These are phyloP conservation scores for Himalopsyche japonica DNA, from an alignment of 2,888 invertebrate species.

Conservation along the genomic window DNA sequence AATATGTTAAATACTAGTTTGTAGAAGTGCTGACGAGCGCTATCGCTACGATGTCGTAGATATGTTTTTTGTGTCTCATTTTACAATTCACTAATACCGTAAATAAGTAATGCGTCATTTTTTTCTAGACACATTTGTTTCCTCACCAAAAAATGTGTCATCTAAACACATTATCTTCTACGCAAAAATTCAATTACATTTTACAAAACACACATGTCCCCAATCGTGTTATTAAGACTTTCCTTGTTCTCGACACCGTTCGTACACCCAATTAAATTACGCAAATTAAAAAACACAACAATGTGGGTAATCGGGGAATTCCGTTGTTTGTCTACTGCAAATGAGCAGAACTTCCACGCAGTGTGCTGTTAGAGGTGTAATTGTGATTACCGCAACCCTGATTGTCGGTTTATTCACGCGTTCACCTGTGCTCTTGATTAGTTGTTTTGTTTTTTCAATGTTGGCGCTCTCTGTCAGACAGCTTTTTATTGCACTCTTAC, in stretches of 20 bases:
- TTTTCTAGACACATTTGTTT: neutral
- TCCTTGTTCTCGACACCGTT: neutral
- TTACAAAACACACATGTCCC: neutral
- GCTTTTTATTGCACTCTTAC: neutral
- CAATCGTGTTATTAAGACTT: neutral
- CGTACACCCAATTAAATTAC: neutral
- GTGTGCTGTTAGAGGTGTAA: neutral
- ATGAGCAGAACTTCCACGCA: neutral
- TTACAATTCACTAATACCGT: too few relatives aligned
- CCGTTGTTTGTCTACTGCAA: neutral
- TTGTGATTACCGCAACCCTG: neutral
- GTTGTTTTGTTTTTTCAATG: neutral
- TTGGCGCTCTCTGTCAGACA: neutral
- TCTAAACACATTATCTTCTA: neutral
- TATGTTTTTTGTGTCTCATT: too few relatives aligned
- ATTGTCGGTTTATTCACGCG: neutral
- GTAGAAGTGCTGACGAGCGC: too few relatives aligned
- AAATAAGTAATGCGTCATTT: too few relatives aligned
- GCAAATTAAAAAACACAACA: neutral
- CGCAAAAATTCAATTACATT: neutral
- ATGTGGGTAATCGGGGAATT: neutral
- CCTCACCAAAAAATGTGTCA: neutral
- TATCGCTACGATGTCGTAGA: too few relatives aligned
- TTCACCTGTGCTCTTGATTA: neutral
- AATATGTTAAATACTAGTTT: too few relatives aligned